Evolutionary conservation across 2,113 vertebrate genomes (phyloP).

Genomic region (Tympanuchus pallidicinctus): DNA sequence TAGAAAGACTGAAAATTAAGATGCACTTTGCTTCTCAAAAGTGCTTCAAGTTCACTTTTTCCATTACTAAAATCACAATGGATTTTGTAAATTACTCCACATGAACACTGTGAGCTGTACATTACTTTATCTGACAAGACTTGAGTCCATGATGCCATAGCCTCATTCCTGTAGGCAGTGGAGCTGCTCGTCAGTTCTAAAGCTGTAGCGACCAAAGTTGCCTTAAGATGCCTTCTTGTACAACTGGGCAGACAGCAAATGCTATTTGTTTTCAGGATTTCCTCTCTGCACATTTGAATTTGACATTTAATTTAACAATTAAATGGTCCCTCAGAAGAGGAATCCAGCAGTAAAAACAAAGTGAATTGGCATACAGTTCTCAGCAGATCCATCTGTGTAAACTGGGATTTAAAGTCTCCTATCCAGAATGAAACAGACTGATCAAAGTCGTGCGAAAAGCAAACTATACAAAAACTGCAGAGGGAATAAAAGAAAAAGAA

Average conservation of each 20-base stretch:
- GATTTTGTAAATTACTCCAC: too few relatives aligned
- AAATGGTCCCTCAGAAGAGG: slow-evolving; percentile 13
- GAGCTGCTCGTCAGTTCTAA: background rate
- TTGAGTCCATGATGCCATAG: background rate
- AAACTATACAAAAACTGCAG: background rate
- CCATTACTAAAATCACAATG: background rate
- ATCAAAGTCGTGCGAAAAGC: background rate
- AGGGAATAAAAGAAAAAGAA: background rate
- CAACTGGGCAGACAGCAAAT: background rate
- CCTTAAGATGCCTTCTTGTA: background rate
- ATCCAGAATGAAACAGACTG: background rate
- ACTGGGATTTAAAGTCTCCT: background rate
- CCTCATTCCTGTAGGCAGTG: background rate
- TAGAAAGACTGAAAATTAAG: background rate
- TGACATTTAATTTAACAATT: background rate
- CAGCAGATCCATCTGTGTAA: slow-evolving; percentile 36
- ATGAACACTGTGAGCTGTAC: background rate
- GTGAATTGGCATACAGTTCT: background rate
- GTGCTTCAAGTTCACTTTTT: background rate
- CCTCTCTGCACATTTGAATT: background rate
- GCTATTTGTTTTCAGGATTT: background rate
- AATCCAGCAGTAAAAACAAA: slow-evolving; percentile 39
- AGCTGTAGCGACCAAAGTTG: background rate
- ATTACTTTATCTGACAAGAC: background rate
- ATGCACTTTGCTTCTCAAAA: background rate